Conservation (phyloP, 1,140 invertebrate genomes). For the Ceratitis capitata region DNA sequence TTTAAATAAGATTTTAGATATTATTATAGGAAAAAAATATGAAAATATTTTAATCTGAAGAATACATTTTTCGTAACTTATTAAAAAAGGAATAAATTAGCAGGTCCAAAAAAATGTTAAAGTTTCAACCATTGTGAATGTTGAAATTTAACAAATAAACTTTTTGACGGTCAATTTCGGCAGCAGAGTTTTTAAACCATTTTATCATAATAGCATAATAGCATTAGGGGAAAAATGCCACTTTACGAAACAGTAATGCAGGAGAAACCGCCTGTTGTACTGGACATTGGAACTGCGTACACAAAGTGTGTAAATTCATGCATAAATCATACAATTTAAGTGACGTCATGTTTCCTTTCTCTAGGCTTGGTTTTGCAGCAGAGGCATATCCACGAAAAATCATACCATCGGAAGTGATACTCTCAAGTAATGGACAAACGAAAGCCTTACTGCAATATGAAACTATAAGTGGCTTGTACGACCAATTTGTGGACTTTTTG, state of each 20-base stretch:
- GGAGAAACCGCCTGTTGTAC: slow-evolving; percentile 87
- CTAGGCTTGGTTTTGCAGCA: slow-evolving; percentile 90
- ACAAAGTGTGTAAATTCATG: slow-evolving; percentile 79
- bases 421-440: slow-evolving; percentile 71
- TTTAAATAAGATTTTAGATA: too few species aligned
- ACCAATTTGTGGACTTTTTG: slow-evolving; percentile 88
- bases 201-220: neutral
- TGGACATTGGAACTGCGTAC: slow-evolving; percentile 91
- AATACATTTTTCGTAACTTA: neutral
- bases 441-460: slow-evolving; percentile 78
- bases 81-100: neutral
- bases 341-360: slow-evolving; percentile 45
- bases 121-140: neutral
- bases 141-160: neutral
- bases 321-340: neutral
- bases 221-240: slow-evolving; percentile 71
- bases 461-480: slow-evolving; percentile 80
- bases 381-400: slow-evolving; percentile 89
- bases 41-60: too few species aligned
- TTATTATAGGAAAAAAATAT: too few species aligned
- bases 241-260: slow-evolving; percentile 82
- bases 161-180: neutral
- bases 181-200: neutral
- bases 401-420: slow-evolving; percentile 80
- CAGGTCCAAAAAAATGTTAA: neutral